phyloP scores from a whole-genome alignment of 2,888 invertebrate genomes.

The Tiphia femorata region DNA sequence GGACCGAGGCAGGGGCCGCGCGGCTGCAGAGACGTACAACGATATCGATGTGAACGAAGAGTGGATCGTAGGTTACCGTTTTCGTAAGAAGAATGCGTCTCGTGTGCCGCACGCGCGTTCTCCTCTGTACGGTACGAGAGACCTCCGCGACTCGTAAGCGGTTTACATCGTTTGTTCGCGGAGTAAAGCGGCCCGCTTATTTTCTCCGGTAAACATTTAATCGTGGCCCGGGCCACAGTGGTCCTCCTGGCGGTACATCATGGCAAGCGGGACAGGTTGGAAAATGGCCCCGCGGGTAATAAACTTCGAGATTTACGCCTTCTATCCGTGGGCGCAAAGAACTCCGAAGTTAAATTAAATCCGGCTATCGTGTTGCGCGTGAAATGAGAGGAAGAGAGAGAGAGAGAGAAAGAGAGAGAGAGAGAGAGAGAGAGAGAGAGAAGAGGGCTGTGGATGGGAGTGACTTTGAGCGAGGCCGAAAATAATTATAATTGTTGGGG shows the following conservation, averaged over 20 bases:
- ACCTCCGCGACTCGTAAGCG: background rate
- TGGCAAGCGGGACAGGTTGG: slow-evolving; percentile 28
- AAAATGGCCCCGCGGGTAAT: slow-evolving; percentile 21
- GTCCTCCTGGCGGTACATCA: background rate
- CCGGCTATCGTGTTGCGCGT: slow-evolving; percentile 22
- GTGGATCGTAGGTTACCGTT: background rate
- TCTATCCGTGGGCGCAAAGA: slow-evolving; percentile 17
- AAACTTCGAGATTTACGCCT: slow-evolving; percentile 29
- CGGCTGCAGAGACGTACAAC: background rate
- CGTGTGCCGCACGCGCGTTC: background rate
- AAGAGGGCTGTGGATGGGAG: no score
- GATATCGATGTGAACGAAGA: background rate
- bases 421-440: background rate
- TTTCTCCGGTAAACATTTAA: slow-evolving; percentile 12
- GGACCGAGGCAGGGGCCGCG: background rate
- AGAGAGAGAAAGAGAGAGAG: background rate
- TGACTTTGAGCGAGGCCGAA: no score
- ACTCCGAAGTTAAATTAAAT: slow-evolving; percentile 28
- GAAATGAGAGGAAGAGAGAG: background rate
- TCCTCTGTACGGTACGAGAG: background rate
- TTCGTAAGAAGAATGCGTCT: background rate
- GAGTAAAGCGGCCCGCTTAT: background rate
- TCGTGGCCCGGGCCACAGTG: slow-evolving; percentile 7
- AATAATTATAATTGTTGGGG: no score
- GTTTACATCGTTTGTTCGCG: background rate